Conservation (phyloP, 2,888 invertebrate genomes). For the Hydrotaea diabolus region DNA sequence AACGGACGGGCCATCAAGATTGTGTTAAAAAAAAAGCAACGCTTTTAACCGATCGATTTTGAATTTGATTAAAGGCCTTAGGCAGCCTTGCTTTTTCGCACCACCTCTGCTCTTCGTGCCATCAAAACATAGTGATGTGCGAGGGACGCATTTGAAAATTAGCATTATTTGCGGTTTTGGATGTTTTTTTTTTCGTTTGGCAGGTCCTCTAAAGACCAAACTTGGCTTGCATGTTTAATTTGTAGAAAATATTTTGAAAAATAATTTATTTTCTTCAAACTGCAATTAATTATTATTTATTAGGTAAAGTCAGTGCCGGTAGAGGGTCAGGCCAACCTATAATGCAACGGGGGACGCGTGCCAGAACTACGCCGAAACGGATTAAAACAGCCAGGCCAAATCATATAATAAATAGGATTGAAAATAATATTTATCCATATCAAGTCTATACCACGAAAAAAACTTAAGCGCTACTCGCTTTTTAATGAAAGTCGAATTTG, state of each 20-base stretch:
- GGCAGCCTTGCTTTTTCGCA: conserved; percentile 28
- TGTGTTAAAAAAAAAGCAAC: conserved; percentile 9
- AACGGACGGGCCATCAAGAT: conserved; percentile 31
- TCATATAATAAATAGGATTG: too few species aligned
- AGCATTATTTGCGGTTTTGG: not conserved
- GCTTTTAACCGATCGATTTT: conserved; percentile 17
- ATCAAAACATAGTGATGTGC: not conserved
- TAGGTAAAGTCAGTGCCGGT: not conserved
- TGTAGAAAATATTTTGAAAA: conserved; percentile 33
- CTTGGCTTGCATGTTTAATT: conserved; percentile 55
- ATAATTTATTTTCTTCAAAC: conserved; percentile 39
- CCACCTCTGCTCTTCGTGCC: not conserved
- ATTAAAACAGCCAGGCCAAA: too few species aligned
- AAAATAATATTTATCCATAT: too few species aligned
- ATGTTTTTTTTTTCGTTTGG: not conserved
- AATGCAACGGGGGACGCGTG: not conserved
- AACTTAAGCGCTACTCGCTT: too few species aligned
- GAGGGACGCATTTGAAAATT: conserved; percentile 33
- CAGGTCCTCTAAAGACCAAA: not conserved
- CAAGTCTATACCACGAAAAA: too few species aligned
- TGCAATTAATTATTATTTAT: conserved; percentile 63
- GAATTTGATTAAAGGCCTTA: conserved; percentile 59
- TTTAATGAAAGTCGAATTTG: too few species aligned
- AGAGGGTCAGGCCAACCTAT: not conserved
- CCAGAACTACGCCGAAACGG: too few species aligned